phyloP scores from a whole-genome alignment of 2,113 vertebrate species.

The Helogale parvula region DNA sequence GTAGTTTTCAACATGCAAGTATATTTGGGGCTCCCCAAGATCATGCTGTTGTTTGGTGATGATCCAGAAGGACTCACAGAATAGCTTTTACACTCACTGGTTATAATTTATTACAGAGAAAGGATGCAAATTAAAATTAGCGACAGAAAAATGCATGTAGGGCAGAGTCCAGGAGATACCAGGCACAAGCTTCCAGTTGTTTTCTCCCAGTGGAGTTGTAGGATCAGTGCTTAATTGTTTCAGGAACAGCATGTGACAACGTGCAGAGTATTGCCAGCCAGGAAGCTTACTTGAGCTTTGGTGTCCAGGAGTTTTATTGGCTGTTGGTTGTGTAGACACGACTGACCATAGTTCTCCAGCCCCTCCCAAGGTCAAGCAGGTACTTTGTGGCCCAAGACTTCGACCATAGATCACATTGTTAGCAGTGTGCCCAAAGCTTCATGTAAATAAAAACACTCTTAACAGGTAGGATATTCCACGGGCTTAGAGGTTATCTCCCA shows the following conservation, averaged over 20 bases:
- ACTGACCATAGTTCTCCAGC: background rate
- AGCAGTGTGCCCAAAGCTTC: background rate
- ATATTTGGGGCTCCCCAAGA: background rate
- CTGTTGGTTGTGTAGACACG: background rate
- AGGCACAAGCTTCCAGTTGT: background rate
- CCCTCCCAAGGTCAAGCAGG: background rate
- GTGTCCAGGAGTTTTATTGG: background rate
- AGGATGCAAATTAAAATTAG: background rate
- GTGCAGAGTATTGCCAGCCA: background rate
- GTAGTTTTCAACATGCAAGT: background rate
- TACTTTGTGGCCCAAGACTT: background rate
- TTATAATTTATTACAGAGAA: background rate
- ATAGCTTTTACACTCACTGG: background rate
- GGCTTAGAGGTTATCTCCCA: constrained; percentile 2
- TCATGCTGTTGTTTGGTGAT: background rate
- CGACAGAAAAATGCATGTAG: background rate
- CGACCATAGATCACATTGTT: background rate
- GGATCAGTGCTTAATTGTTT: background rate
- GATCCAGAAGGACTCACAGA: background rate
- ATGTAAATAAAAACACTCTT: background rate
- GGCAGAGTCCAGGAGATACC: background rate
- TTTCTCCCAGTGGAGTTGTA: background rate
- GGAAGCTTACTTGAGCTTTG: background rate
- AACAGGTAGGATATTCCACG: background rate
- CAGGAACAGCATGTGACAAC: background rate